Percentiles rank a stretch among this genome's conserved stretches.
These are phyloP conservation scores for Odontesthes bonariensis DNA, from an alignment of 2,113 vertebrate genomes.

Conservation along the genomic window DNA sequence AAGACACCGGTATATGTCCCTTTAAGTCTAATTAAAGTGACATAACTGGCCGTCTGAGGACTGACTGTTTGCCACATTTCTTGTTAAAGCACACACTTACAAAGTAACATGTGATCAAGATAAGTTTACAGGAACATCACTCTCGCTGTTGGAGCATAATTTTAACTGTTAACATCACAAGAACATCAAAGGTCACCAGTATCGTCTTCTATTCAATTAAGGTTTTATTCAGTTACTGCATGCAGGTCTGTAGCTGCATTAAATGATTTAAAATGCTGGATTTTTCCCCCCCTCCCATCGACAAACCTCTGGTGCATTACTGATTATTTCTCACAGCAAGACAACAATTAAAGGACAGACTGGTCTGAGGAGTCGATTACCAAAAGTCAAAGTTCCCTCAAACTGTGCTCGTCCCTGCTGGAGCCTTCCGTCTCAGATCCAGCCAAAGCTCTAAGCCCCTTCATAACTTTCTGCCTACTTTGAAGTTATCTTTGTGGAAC, in stretches of 20 bases:
- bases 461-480: slow-evolving; percentile 63
- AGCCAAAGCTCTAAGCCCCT: slow-evolving; percentile 51
- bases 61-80: too few relatives aligned
- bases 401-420: neutral
- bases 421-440: slow-evolving; percentile 7
- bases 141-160: too few relatives aligned
- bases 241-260: neutral
- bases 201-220: neutral
- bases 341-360: neutral
- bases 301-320: neutral
- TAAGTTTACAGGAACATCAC: too few relatives aligned
- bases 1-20: too few relatives aligned
- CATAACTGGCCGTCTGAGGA: too few relatives aligned
- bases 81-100: too few relatives aligned
- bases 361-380: slow-evolving; percentile 1
- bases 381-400: slow-evolving; percentile 13
- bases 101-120: too few relatives aligned
- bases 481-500: slow-evolving; percentile 49
- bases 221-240: neutral
- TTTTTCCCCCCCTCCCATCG: neutral
- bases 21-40: too few relatives aligned
- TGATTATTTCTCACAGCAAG: neutral
- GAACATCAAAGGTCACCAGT: too few relatives aligned
- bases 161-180: neutral
- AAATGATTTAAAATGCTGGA: neutral